Evolutionary conservation across 53 echinoderm and acorn worm genomes (phyloP).

Genomic region (Holothuria leucospilota): DNA sequence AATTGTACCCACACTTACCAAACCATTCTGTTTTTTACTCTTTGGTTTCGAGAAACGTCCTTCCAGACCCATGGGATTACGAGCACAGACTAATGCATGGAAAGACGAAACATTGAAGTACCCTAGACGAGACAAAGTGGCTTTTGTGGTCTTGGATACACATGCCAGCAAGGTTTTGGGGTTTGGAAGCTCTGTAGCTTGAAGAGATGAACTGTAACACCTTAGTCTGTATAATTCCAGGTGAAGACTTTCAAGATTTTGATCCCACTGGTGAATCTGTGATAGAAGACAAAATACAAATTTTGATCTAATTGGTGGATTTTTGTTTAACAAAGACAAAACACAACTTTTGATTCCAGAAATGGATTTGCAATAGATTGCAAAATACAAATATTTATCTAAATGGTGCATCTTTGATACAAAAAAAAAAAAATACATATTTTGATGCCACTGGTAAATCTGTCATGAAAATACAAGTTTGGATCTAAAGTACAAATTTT

Average conservation of each 20-base stretch:
- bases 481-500: no score
- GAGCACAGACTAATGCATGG: conserved; percentile 92
- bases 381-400: no score
- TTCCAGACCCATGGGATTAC: conserved; percentile 86
- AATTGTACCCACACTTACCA: conserved; percentile 62
- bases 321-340: no score
- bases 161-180: conserved; percentile 91
- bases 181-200: conserved; percentile 98
- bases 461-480: no score
- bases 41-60: conserved; percentile 89
- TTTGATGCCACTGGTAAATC: no score
- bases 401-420: no score
- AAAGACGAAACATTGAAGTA: conserved; percentile 97
- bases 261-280: conserved; percentile 95
- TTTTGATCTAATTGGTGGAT: no score
- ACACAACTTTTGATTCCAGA: no score
- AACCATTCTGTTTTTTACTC: conserved; percentile 82
- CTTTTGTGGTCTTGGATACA: conserved; percentile 89
- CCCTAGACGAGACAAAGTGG: conserved; percentile 81
- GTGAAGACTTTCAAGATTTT: conserved; percentile 92
- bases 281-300: no score
- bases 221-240: conserved; percentile 90
- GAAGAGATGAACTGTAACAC: conserved; percentile 90
- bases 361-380: no score
- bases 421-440: no score